Percentiles rank a stretch among this genome's conserved stretches.
phyloP scores from a whole-genome alignment of 2,888 invertebrate species.

The Ditylenchus weischeri region DNA sequence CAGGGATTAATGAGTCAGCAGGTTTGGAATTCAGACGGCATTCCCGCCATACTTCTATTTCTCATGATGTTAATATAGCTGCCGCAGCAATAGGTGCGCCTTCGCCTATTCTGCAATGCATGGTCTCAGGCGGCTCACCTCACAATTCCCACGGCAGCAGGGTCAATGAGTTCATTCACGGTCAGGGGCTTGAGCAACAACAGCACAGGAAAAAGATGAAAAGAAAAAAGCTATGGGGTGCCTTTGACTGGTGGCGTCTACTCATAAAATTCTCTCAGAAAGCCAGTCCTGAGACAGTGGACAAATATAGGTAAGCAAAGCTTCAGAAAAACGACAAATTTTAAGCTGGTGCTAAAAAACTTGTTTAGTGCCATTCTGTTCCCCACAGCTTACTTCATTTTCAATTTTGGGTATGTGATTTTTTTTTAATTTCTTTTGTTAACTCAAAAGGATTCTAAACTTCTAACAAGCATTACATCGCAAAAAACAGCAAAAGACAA shows the following conservation, averaged over 20 bases:
- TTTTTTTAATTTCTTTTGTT: too few relatives aligned
- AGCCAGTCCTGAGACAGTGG: conserved; percentile 53
- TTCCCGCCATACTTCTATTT: not conserved
- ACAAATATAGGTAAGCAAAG: conserved; percentile 50
- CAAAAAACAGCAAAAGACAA: too few relatives aligned
- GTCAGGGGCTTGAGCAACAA: conserved; percentile 13
- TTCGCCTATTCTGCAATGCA: conserved; percentile 10
- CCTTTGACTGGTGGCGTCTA: conserved; percentile 5
- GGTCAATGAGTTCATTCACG: not conserved
- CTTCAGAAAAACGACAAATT: conserved; percentile 2
- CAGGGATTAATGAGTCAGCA: too few relatives aligned
- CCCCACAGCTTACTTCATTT: conserved; percentile 55
- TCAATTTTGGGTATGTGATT: conserved; percentile 48
- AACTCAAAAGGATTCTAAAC: too few relatives aligned
- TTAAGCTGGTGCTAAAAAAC: not conserved
- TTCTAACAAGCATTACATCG: too few relatives aligned
- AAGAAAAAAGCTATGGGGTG: not conserved
- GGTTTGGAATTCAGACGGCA: too few relatives aligned
- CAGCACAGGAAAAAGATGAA: not conserved
- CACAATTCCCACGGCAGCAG: not conserved
- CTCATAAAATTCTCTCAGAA: conserved; percentile 34
- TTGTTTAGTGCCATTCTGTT: conserved; percentile 55
- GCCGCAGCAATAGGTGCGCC: conserved; percentile 10
- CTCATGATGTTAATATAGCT: conserved; percentile 4
- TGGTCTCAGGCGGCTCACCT: not conserved